phyloP scores from a whole-genome alignment of 2,113 vertebrate species.

The Jaculus jaculus region DNA sequence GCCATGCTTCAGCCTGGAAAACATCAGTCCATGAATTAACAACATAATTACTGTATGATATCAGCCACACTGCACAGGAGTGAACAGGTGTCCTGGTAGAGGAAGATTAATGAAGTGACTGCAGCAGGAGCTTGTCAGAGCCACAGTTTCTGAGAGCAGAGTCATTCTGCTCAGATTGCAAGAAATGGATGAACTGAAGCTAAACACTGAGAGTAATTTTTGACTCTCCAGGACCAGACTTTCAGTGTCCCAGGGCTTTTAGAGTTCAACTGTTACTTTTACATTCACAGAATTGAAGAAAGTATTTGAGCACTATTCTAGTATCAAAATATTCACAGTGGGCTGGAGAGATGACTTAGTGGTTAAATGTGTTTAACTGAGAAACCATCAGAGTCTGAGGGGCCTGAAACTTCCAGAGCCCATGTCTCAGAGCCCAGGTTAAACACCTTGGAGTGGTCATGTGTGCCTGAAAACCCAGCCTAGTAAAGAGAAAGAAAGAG shows the following conservation, averaged over 20 bases:
- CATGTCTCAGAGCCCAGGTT: no score
- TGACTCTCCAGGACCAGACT: neutral
- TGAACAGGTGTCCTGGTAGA: conserved; percentile 69
- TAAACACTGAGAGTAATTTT: neutral
- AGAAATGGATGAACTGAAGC: neutral
- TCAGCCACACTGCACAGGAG: conserved; percentile 45
- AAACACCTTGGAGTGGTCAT: no score
- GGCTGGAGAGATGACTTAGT: no score
- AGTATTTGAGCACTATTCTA: neutral
- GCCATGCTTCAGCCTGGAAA: conserved; percentile 63
- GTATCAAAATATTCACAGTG: neutral
- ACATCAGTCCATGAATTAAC: conserved; percentile 74
- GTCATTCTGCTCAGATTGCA: conserved; percentile 49
- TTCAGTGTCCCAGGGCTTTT: neutral
- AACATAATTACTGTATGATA: conserved; percentile 68
- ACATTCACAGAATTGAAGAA: neutral
- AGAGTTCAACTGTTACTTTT: conserved; percentile 3
- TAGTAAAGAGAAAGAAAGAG: no score
- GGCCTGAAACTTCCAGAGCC: no score
- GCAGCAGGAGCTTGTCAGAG: conserved; percentile 63
- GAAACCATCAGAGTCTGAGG: no score
- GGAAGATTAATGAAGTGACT: conserved; percentile 76
- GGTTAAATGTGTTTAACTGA: no score
- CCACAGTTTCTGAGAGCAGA: conserved; percentile 54
- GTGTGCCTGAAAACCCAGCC: no score